Evolutionary conservation across 2,113 vertebrate genomes (phyloP).

Genomic region (Mormyrus iriodes): DNA sequence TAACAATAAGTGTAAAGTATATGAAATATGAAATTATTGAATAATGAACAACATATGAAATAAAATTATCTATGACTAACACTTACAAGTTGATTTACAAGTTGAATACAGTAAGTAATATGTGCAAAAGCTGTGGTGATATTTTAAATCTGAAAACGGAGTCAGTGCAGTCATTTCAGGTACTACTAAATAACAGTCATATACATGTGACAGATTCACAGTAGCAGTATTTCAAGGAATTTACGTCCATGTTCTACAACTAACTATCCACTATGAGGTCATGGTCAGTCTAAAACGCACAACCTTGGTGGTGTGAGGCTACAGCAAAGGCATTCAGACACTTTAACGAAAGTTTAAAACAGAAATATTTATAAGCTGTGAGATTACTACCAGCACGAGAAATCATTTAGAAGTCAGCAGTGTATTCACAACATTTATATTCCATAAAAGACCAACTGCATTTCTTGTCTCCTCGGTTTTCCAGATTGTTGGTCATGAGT

Average conservation of each 20-base stretch:
- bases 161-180: not conserved
- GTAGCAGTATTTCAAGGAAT: not conserved
- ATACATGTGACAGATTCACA: not conserved
- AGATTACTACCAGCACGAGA: not conserved
- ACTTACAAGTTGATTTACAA: not conserved
- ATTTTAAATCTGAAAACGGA: not conserved
- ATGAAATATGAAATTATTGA: not conserved
- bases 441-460: not conserved
- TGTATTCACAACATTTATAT: not conserved
- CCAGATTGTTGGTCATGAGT: conserved; percentile 25
- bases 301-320: not conserved
- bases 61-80: not conserved
- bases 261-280: not conserved
- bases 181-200: not conserved
- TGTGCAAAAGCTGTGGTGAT: not conserved
- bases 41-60: not conserved
- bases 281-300: not conserved
- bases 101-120: not conserved
- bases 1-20: not conserved
- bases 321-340: not conserved
- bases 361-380: not conserved
- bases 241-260: not conserved
- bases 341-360: too few species aligned
- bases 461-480: not conserved
- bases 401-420: not conserved